Evolutionary conservation across 1,140 invertebrate species (phyloP).

Genomic region (Ceratoteleas bidentatus): DNA sequence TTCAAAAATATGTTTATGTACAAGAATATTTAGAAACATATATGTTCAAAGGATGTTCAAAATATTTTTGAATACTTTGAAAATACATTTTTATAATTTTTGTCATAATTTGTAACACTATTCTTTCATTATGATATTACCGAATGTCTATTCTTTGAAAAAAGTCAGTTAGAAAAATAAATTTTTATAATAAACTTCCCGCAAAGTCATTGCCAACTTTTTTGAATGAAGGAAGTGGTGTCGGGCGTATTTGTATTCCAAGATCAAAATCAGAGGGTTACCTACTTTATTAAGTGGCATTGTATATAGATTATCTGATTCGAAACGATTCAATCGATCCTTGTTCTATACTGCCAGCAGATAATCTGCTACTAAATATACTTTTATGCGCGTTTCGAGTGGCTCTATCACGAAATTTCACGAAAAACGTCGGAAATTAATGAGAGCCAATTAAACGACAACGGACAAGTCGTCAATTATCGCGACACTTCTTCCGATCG

Average conservation of each 20-base stretch:
- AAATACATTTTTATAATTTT: too few species aligned
- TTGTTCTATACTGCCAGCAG: conserved; percentile 41
- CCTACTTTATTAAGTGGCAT: conserved; percentile 44
- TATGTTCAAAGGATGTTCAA: too few species aligned
- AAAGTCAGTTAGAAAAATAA: too few species aligned
- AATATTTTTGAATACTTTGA: too few species aligned
- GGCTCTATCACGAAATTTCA: conserved; percentile 14
- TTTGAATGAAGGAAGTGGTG: conserved; percentile 16
- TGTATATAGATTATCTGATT: conserved; percentile 60
- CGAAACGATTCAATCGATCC: conserved; percentile 55
- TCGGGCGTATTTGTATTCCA: conserved; percentile 26
- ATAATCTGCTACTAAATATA: conserved; percentile 41
- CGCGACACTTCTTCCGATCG: background rate
- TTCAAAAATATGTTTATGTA: too few species aligned
- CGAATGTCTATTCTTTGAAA: too few species aligned
- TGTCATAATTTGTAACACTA: too few species aligned
- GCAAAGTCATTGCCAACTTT: background rate
- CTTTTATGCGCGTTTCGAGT: conserved; percentile 30
- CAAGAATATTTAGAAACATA: too few species aligned
- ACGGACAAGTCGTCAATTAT: background rate
- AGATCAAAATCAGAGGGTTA: conserved; percentile 49
- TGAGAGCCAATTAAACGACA: background rate
- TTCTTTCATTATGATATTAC: too few species aligned
- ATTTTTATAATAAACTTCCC: background rate
- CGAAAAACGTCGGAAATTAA: conserved; percentile 6